Conservation (phyloP, 2,113 vertebrate genomes). For the Stigmatopora argus region DNA sequence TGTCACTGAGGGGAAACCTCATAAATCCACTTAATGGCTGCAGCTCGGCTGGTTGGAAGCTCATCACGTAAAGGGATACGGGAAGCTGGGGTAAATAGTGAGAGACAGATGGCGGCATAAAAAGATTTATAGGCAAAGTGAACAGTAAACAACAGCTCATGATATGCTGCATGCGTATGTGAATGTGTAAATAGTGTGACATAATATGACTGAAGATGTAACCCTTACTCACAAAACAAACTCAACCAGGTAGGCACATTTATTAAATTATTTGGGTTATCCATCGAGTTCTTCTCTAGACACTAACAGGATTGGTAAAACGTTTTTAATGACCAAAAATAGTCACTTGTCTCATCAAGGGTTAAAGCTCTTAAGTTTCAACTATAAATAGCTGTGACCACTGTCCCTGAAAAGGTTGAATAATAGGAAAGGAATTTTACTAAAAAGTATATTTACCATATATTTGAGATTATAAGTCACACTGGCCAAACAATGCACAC, state of each 20-base stretch:
- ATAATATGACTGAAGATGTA: neutral
- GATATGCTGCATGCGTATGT: slow-evolving; percentile 1
- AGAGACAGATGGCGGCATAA: slow-evolving; percentile 3
- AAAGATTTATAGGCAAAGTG: slow-evolving; percentile 6
- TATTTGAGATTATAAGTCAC: too few species aligned
- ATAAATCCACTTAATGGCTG: slow-evolving; percentile 58
- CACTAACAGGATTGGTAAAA: neutral
- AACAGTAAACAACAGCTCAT: slow-evolving; percentile 3
- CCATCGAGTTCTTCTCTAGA: neutral
- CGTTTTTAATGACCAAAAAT: neutral
- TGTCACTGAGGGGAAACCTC: slow-evolving; percentile 17
- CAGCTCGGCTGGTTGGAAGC: slow-evolving; percentile 26
- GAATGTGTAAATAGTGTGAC: slow-evolving; percentile 1
- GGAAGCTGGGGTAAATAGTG: slow-evolving; percentile 11
- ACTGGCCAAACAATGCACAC: too few species aligned
- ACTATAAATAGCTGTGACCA: too few species aligned
- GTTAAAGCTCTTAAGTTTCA: too few species aligned
- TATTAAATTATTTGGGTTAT: too few species aligned
- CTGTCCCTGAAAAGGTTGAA: too few species aligned
- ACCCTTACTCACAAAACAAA: neutral
- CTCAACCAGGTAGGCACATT: too few species aligned
- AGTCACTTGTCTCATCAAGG: neutral
- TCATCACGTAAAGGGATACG: slow-evolving; percentile 29
- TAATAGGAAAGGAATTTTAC: too few species aligned
- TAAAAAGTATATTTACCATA: too few species aligned